Percentiles rank a stretch among this genome's conserved stretches.
Evolutionary conservation across 2,797 vertebrate genomes (phyloP).

Genomic region (Cryptoblepharus egeriae): DNA sequence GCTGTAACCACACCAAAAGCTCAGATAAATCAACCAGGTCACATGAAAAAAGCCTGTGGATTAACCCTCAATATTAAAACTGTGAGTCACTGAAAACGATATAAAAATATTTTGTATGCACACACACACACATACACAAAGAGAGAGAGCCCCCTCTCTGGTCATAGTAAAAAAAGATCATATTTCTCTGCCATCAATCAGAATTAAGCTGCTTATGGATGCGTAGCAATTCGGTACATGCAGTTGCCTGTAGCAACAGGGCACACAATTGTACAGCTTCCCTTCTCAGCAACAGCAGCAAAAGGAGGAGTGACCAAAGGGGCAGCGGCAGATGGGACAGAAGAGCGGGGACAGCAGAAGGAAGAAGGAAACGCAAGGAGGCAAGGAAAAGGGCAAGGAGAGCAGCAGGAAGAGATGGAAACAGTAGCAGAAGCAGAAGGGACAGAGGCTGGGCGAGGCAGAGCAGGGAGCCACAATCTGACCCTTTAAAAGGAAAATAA

Average conservation of each 20-base stretch:
- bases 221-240: slow-evolving; percentile 56
- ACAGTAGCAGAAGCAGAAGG: neutral
- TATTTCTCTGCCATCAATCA: slow-evolving; percentile 76
- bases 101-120: slow-evolving; percentile 47
- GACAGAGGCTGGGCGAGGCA: slow-evolving; percentile 4
- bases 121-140: neutral
- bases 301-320: slow-evolving; percentile 31
- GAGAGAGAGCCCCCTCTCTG: neutral
- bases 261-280: slow-evolving; percentile 54
- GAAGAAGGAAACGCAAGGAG: neutral
- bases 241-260: slow-evolving; percentile 85
- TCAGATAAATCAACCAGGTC: slow-evolving; percentile 41
- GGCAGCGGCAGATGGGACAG: slow-evolving; percentile 19
- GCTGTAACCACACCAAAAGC: slow-evolving; percentile 10
- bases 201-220: slow-evolving; percentile 71
- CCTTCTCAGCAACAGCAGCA: slow-evolving; percentile 15
- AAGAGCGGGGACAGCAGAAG: neutral
- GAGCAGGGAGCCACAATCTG: neutral
- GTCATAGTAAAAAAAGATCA: slow-evolving; percentile 56
- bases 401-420: slow-evolving; percentile 28
- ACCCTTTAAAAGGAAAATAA: no score
- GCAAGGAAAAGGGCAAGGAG: neutral
- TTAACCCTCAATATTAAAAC: slow-evolving; percentile 44
- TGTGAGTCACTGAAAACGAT: slow-evolving; percentile 66
- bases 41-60: slow-evolving; percentile 24